Conservation (phyloP, 2,888 invertebrate species). For the Ganaspis brasiliensis region DNA sequence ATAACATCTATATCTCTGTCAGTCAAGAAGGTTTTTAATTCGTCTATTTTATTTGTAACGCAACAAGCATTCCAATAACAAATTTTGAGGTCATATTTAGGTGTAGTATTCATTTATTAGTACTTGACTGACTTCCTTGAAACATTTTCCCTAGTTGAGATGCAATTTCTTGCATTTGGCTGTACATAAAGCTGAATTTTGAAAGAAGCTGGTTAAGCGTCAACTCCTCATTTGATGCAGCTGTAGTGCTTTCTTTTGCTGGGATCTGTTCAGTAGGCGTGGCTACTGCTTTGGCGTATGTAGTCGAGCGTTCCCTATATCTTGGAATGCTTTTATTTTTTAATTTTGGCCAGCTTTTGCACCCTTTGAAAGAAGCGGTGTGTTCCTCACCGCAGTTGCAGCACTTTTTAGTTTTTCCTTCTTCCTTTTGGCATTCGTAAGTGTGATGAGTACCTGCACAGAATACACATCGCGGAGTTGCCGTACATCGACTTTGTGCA, state of each 20-base stretch:
- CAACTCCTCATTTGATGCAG: neutral
- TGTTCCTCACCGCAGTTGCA: neutral
- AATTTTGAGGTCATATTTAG: neutral
- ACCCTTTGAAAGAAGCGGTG: neutral
- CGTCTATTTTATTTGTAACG: neutral
- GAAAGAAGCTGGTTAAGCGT: neutral
- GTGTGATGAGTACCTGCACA: neutral
- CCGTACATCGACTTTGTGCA: neutral
- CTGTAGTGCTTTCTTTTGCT: neutral
- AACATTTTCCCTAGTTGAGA: neutral
- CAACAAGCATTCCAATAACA: slow-evolving; percentile 13
- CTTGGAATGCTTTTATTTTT: neutral
- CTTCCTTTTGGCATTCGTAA: neutral
- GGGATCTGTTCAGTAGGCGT: neutral
- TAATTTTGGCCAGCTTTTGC: neutral
- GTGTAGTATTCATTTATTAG: neutral
- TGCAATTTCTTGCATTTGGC: neutral
- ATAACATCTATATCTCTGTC: slow-evolving; percentile 42
- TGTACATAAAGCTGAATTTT: neutral
- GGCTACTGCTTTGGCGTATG: neutral
- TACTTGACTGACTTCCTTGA: neutral
- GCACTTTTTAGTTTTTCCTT: neutral
- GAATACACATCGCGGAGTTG: neutral
- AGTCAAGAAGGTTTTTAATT: slow-evolving; percentile 26
- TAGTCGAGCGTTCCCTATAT: neutral